Evolutionary conservation across 2,113 vertebrate genomes (phyloP).

Genomic region (Rhagologus leucostigma): DNA sequence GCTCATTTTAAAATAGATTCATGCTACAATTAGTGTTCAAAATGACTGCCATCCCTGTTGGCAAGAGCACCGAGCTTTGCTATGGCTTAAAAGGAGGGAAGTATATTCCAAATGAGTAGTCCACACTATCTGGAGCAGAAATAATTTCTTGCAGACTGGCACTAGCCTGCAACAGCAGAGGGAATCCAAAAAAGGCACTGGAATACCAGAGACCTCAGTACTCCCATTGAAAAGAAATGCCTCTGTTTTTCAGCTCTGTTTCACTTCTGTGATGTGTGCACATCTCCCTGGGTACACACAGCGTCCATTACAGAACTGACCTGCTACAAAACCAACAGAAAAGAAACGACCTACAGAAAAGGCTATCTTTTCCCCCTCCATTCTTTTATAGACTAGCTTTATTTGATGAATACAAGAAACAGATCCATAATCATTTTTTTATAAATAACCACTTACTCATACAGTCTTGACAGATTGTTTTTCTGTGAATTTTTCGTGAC

Average conservation of each 20-base stretch:
- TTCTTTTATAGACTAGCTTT: not conserved
- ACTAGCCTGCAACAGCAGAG: not conserved
- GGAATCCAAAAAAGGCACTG: not conserved
- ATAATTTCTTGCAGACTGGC: not conserved
- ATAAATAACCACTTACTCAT: not conserved
- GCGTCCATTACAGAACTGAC: not conserved
- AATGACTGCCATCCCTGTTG: slow-evolving; percentile 18
- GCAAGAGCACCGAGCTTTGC: not conserved
- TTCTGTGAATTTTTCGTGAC: not conserved
- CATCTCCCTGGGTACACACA: not conserved
- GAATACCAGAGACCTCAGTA: not conserved
- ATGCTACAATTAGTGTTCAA: slow-evolving; percentile 16
- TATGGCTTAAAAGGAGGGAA: not conserved
- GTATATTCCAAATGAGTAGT: not conserved
- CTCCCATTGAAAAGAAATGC: not conserved
- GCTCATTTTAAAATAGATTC: slow-evolving; percentile 11
- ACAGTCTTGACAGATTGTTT: not conserved
- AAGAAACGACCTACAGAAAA: not conserved
- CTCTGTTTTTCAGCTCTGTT: not conserved
- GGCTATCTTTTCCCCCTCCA: not conserved
- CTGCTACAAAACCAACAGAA: not conserved
- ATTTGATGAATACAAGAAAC: not conserved
- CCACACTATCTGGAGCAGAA: slow-evolving; percentile 7
- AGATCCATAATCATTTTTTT: not conserved
- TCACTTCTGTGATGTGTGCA: not conserved